These are phyloP conservation scores for Epinephelus awoara DNA, from an alignment of 2,797 vertebrate genomes.

Conservation along the genomic window DNA sequence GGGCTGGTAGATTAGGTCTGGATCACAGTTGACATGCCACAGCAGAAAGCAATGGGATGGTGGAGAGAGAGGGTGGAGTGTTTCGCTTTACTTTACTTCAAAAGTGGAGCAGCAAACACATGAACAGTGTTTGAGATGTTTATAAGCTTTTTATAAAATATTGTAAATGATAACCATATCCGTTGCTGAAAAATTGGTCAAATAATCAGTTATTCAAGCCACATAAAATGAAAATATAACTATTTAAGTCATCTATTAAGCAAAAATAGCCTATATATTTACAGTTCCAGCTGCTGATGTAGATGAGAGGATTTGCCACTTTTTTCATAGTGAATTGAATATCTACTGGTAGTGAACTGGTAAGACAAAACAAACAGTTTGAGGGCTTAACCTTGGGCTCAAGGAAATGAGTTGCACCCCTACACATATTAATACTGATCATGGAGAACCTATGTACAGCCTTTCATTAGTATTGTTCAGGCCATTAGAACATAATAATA, in stretches of 20 bases:
- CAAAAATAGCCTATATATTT: neutral
- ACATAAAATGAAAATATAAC: neutral
- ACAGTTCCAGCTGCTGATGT: neutral
- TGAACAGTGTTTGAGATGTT: constrained; percentile 24
- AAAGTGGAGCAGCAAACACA: constrained; percentile 27
- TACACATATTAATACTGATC: constrained; percentile 28
- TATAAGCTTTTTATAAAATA: neutral
- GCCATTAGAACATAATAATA: constrained; percentile 56
- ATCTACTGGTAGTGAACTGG: neutral
- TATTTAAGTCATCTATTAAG: neutral
- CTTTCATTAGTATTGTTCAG: constrained; percentile 51
- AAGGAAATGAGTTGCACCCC: constrained; percentile 16
- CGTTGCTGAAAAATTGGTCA: neutral
- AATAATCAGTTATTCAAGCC: neutral
- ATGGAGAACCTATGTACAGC: constrained; percentile 13
- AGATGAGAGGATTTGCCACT: neutral
- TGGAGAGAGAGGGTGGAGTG: constrained; percentile 31
- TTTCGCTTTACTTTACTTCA: constrained; percentile 26
- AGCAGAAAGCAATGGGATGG: constrained; percentile 59
- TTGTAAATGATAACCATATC: neutral
- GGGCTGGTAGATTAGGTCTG: constrained; percentile 84
- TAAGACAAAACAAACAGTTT: constrained; percentile 21
- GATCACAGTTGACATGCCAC: constrained; percentile 82
- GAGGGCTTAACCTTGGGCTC: neutral
- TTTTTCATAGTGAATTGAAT: neutral